Base-by-base conservation (phyloP, 2,888 invertebrate genomes). In the Thereva nobilitata region DNA sequence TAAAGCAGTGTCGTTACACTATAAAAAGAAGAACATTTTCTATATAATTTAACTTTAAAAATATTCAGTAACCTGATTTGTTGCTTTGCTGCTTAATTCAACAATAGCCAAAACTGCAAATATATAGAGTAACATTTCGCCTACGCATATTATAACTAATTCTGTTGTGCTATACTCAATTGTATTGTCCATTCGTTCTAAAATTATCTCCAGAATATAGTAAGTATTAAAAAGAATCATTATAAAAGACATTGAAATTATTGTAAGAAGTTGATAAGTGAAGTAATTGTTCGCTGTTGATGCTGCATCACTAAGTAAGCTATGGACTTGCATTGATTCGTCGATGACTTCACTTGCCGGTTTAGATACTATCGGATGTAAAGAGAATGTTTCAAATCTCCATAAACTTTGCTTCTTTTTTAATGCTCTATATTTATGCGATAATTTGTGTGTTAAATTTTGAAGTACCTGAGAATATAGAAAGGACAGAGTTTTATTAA, bases 181-280 rank as follows among this genome's bases (percentile, higher is more conserved):
- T 56, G 78, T 79, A 3, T 77, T 72, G 55, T 76, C 76, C 38
- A 78, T 76, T 70, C 78, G 78, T 42, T 79, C 79, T 63, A 80
- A 67, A 5, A 80, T 66, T 0, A 78, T 79, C 53, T 80, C 81
- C 57, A 81, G 70, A 3, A 80, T 78, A 65, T 81, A 80, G 50
- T 81, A 80, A 0, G 80, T 79, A 76, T 81, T 80, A 35, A 80
- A 80, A 7, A 81, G 79, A 47, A 81, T 80, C 54, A 81, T 81
- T 3, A 80, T 70, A 70, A 80, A 80, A 8, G 79, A 79, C 64
- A 80, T 80, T 5, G 78, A 77, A 5, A 81, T 78, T 59, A 81
- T 81, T 5, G 81, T 80, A 52, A 80, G 66, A 44, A 81, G 72
- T 67, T 80, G 81, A 67, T 79, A 78, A 52, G 80, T 78, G 35